Evolutionary conservation across 23 tunicate species (phyloP).

Genomic region (Oikopleura albicans): DNA sequence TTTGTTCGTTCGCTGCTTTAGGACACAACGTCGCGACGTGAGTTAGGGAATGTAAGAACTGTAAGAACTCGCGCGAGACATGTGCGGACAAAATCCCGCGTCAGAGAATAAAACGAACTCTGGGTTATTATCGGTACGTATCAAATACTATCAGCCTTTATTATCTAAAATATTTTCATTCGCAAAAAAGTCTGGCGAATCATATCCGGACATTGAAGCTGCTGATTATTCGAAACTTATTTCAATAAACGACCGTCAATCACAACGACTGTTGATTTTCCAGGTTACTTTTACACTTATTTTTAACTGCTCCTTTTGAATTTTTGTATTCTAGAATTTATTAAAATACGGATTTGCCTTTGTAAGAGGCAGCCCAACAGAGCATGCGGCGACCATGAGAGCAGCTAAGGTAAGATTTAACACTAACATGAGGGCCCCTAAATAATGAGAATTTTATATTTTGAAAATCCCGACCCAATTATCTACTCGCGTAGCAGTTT

Average conservation of each 20-base stretch:
- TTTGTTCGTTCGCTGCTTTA: too few relatives aligned
- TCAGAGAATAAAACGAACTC: background rate
- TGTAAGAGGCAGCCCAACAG: background rate
- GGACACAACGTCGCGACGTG: too few relatives aligned
- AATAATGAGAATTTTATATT: too few relatives aligned
- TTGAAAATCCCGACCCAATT: background rate
- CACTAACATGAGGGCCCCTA: too few relatives aligned
- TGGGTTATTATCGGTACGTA: too few relatives aligned
- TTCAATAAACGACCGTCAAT: background rate
- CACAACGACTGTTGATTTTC: background rate
- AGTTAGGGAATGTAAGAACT: too few relatives aligned
- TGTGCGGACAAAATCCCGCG: background rate
- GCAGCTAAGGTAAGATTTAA: background rate
- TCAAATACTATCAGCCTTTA: too few relatives aligned
- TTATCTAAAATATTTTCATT: background rate
- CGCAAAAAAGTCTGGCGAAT: background rate
- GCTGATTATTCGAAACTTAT: background rate
- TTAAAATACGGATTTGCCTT: constrained; percentile 2
- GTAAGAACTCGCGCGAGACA: too few relatives aligned
- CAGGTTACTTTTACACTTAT: too few relatives aligned
- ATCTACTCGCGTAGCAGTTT: background rate
- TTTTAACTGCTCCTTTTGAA: too few relatives aligned
- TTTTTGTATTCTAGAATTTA: background rate
- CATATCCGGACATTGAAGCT: background rate
- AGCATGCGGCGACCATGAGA: background rate